Evolutionary conservation across 2,888 invertebrate species (phyloP).

Genomic region (Heliconius ismenius): DNA sequence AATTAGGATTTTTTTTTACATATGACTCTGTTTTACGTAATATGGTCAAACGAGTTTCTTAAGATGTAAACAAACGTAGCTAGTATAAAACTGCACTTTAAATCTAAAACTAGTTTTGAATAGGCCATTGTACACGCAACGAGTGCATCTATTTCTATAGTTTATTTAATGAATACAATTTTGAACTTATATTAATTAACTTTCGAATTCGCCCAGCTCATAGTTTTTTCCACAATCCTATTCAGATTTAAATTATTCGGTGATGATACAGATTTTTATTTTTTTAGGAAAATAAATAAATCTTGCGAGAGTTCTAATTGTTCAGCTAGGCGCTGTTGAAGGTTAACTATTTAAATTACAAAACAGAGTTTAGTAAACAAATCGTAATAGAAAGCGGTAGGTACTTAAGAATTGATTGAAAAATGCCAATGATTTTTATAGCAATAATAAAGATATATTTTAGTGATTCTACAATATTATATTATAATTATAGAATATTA

Average conservation of each 20-base stretch:
- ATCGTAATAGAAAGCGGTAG: slow-evolving; percentile 14
- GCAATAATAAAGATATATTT: background rate
- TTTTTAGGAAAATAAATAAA: background rate
- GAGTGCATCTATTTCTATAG: background rate
- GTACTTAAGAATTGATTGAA: background rate
- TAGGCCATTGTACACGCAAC: background rate
- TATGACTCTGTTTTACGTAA: background rate
- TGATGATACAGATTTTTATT: background rate
- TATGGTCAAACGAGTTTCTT: background rate
- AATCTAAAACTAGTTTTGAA: background rate
- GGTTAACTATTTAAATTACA: slow-evolving; percentile 16
- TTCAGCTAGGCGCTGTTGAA: background rate
- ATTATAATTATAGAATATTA: background rate
- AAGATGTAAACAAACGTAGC: background rate
- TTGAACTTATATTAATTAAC: too few species aligned
- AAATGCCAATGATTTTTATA: background rate
- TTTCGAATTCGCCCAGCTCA: too few species aligned
- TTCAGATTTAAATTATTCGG: background rate
- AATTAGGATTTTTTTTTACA: too few species aligned
- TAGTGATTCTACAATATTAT: background rate
- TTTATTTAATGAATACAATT: too few species aligned
- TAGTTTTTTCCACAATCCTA: background rate
- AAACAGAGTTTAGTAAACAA: slow-evolving; percentile 5
- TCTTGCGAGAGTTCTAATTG: background rate
- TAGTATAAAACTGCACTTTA: background rate